Evolutionary conservation across 2,888 invertebrate species (phyloP), one percentile per base, ranked within the genome.

Genomic region (Drosophila testacea): DNA sequence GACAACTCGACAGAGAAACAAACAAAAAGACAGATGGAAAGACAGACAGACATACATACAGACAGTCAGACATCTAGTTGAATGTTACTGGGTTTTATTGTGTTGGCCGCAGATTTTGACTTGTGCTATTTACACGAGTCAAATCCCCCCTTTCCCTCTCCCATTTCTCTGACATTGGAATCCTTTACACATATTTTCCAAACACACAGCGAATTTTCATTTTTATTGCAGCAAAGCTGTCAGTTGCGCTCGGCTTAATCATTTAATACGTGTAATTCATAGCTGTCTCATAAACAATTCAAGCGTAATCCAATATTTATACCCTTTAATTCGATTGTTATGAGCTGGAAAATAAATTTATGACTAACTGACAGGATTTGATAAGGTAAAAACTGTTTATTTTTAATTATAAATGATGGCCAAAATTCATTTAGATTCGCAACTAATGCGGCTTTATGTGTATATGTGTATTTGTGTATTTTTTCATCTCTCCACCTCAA

Each of bases 71-170:
- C 50, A 60, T 41, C 30, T 22, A 50, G 61, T 57, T 67, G 71
- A 74, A 69, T 68, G 67, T 67, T 68, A 28, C 47, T 50, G 27
- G 47, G 41, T 38, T 82, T 73, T 62, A 77, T 75, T 68, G 48
- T 83, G 64, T 67, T 73, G 51, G 47, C 62, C 59, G 46, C 73
- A 76, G 73, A 73, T 69, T 76, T 62, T 60, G 61, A 61, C 67
- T 65, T 59, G 57, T 34, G 52, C 59, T 62, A 62, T 73, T 68
- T 59, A 50, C 69, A 9, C 55, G 30, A 42, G 41, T 55, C 48
- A 16, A 30, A 39, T 63, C 32, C 32, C 27, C 30, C 30, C 5
- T 7, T 5, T 30, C 32, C 27, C 4, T 41, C 4, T 32, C 2
- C 4, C 32, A 11, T 32, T 22, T 16, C 32, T 10, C 39, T 51